A percentile compares a stretch with the other conserved stretches of the same genome.
These are phyloP conservation scores for Centropus unirufus DNA, from an alignment of 2,113 vertebrate genomes.

Conservation along the genomic window DNA sequence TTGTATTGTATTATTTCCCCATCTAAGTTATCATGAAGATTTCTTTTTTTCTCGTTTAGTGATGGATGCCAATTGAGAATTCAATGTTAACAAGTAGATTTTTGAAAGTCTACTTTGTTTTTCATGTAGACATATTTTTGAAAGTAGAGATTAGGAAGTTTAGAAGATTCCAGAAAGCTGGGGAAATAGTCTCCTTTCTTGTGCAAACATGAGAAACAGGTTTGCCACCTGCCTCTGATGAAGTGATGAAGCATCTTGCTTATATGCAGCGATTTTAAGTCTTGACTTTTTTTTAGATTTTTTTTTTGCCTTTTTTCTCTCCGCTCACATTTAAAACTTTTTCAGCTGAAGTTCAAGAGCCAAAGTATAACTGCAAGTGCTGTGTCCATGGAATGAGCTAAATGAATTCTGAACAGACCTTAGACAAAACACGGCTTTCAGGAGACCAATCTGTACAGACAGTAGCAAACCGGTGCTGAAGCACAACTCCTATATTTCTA, in stretches of 20 bases:
- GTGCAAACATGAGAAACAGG: not conserved
- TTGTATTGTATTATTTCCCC: not conserved
- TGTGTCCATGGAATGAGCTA: accelerated
- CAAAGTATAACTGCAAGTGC: not conserved
- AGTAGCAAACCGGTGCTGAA: not conserved
- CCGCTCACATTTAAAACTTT: not conserved
- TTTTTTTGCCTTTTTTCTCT: not conserved
- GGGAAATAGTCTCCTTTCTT: not conserved
- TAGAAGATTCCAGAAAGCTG: not conserved
- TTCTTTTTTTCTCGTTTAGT: not conserved
- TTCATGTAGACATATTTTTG: not conserved
- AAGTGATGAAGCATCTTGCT: not conserved
- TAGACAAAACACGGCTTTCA: not conserved
- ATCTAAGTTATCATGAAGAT: not conserved
- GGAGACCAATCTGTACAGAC: not conserved
- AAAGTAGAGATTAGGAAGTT: not conserved
- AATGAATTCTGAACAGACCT: not conserved
- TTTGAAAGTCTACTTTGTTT: not conserved
- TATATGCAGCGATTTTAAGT: not conserved
- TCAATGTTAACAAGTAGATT: not conserved
- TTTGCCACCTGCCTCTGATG: not conserved
- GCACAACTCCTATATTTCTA: not conserved
- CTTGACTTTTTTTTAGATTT: not conserved
- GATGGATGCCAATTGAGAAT: not conserved
- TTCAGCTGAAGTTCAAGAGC: not conserved